Evolutionary conservation across 2,888 invertebrate species (phyloP), one percentile per base, ranked within the genome.

Genomic region (Thereva nobilitata): DNA sequence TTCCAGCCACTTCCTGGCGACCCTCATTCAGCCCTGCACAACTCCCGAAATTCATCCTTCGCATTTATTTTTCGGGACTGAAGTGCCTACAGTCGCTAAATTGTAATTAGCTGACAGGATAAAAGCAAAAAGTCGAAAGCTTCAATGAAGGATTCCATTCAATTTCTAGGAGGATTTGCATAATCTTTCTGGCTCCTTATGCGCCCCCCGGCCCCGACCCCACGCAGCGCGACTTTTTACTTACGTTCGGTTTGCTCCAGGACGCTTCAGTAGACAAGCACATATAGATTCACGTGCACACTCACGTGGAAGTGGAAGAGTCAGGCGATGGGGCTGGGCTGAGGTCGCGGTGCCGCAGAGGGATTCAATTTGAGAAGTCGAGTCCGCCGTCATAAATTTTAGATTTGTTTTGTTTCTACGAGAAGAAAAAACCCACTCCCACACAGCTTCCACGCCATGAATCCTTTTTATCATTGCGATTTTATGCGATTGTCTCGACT

Each of bases 401-500:
- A 50, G 61, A 61, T 61, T 61, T 61, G 61, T 61, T 61, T 61
- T 61, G 61, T 61, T 61, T 61, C 61, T n/a, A 50, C 49, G 50
- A 23, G 41, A 61, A 61, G 49, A 40, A 50, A 23, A 2, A 2
- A 49, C 7, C 12, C 59, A 50, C 61, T 61, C 49, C 38, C 35
- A 37, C 23, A 41, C 61, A 34, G 41, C 61, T 41, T 41, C 50
- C 37, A 41, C 61, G 61, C 41, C 41, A 38, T n/a, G 50, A 61
- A 50, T 61, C 61, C 61, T 61, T 61, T 53, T 64, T 64, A 45
- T 54, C 45, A 37, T 6, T 54, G 40, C 23, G 54, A 45, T 67
- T 65, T 59, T 67, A 61, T 67, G 61, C 61, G 64, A 69, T 69
- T 69, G 67, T 67, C 67, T 64, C 59, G 57, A 47, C 57, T 67